Conservation (phyloP, 2,797 vertebrate genomes). For the Hippoglossus hippoglossus region DNA sequence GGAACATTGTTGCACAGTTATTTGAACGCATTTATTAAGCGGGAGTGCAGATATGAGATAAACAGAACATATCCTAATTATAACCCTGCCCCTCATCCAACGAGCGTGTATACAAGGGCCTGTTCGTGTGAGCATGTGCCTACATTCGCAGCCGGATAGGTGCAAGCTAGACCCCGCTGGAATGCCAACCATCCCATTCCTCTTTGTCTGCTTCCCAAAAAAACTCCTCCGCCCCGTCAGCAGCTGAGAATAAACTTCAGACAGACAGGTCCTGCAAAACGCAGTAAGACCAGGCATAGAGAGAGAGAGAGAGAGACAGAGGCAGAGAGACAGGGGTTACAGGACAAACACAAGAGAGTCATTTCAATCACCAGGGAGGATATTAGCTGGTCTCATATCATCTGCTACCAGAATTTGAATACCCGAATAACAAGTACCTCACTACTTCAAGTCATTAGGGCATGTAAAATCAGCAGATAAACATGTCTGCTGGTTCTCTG, state of each 20-base stretch:
- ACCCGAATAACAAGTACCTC: too few relatives aligned
- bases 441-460: too few relatives aligned
- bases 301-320: not conserved
- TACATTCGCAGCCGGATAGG: not conserved
- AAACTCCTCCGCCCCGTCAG: slow-evolving; percentile 57
- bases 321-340: not conserved
- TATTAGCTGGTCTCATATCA: too few relatives aligned
- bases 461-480: too few relatives aligned
- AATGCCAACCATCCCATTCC: slow-evolving; percentile 73
- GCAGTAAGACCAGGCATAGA: not conserved
- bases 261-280: slow-evolving; percentile 6
- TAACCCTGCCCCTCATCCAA: not conserved
- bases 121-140: slow-evolving; percentile 1
- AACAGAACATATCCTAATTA: not conserved
- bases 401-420: too few relatives aligned
- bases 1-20: too few relatives aligned
- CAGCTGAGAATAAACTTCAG: slow-evolving; percentile 75
- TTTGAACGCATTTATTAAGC: too few relatives aligned
- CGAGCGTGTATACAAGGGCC: not conserved
- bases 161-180: slow-evolving; percentile 28
- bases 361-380: too few relatives aligned
- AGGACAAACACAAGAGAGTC: too few relatives aligned
- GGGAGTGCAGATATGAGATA: not conserved
- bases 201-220: slow-evolving; percentile 77
- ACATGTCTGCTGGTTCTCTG: too few relatives aligned